Base-by-base conservation (phyloP, 2,113 vertebrate species). In the Thalassarche chlororhynchos region DNA sequence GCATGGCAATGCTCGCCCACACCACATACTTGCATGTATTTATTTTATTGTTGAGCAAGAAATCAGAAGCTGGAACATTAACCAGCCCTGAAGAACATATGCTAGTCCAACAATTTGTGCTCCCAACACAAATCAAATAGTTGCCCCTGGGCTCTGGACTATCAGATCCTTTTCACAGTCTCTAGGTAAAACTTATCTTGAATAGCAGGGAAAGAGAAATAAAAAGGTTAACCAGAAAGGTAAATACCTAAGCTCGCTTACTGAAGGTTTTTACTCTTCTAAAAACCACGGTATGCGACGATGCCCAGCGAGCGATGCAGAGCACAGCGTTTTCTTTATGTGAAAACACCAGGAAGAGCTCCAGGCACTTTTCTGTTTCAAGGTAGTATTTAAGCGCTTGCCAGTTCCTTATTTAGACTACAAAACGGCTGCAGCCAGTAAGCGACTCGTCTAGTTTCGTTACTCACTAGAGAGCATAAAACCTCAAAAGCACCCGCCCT, bases 241-340 rank as follows among this genome's bases (percentile, higher is more conserved):
- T 1, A 8, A 28, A 5, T 3, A 13, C 4, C 49, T 0, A 17
- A 28, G 69, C 49, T 4, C 0, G 2, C 29, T 31, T 20, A 14
- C 12, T 14, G 46, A 16, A 36, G 19, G 18, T 17, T 46, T 46
- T 46, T 8, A 5, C 62, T 13, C 25, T 5, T 49, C 69, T 6
- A 12, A 13, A 72, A 0, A 1, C 4, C 7, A 1, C 2, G 2
- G 34, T 8, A 21, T 0, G n/a, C 1, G 3, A 6, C 2, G 3
- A 9, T 5, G 15, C 46, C 29, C 47, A 3, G 31, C 2, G 16
- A 54, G 42, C 0, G 8, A 24, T 3, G 36, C 32, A 3, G 29
- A 25, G n/a, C 70, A 4, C 36, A 14, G 64, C 15, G 2, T 5
- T 26, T 15, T 17, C 70, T 5, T 17, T 25, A 8, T 0, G 26